phyloP scores from a whole-genome alignment of 2,797 vertebrate species.

The Gouania willdenowi region DNA sequence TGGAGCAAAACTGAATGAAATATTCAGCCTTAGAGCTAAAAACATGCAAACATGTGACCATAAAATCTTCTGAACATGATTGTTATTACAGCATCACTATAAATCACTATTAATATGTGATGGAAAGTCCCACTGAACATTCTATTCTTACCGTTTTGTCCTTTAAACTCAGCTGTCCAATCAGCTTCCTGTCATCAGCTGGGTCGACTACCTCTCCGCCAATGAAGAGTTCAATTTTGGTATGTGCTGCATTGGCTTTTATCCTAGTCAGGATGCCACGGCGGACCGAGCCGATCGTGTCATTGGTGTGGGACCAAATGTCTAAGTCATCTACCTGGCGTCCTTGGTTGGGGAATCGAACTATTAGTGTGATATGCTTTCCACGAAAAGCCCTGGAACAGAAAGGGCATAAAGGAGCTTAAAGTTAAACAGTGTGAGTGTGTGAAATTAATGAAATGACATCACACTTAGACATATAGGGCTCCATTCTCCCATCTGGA shows the following conservation, averaged over 20 bases:
- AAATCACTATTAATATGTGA: background rate
- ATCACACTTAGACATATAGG: too few species aligned
- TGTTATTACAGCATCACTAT: background rate
- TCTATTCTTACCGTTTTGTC: conserved; percentile 90
- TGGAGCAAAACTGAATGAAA: background rate
- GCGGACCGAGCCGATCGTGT: conserved; percentile 95
- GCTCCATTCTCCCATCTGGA: too few species aligned
- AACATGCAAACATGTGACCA: background rate
- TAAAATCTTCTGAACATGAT: background rate
- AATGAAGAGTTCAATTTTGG: conserved; percentile 97
- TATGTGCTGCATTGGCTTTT: conserved; percentile 97
- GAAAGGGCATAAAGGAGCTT: background rate
- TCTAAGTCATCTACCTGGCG: conserved; percentile 97
- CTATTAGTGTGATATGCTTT: conserved; percentile 95
- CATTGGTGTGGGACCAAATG: conserved; percentile 98
- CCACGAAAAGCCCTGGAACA: conserved; percentile 92
- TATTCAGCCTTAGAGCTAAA: background rate
- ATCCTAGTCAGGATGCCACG: conserved; percentile 95
- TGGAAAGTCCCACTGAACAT: background rate
- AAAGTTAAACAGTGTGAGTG: background rate
- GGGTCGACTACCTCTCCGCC: conserved; percentile 96
- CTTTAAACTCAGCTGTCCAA: conserved; percentile 96
- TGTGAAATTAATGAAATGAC: too few species aligned
- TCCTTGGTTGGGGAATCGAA: conserved; percentile 98
- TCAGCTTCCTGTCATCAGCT: conserved; percentile 94